Conservation (phyloP, 2,888 invertebrate species). For the Timema podura region DNA sequence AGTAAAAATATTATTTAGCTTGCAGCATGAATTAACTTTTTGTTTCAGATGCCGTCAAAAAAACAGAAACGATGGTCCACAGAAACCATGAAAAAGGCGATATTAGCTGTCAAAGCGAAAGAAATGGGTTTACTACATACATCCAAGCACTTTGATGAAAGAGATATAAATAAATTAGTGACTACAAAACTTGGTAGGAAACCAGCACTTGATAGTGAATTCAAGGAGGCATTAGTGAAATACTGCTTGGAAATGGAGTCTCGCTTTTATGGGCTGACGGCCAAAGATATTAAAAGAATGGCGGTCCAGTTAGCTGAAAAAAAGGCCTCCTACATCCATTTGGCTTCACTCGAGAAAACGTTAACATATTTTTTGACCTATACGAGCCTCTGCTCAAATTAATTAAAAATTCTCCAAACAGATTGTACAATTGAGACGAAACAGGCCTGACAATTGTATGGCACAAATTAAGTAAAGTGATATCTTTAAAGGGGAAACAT, state of each 20-base stretch:
- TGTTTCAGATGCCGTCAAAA: neutral
- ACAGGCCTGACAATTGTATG: neutral
- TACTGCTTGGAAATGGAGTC: conserved; percentile 9
- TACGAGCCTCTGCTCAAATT: conserved; percentile 13
- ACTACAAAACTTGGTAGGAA: conserved; percentile 5
- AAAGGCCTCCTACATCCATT: no score
- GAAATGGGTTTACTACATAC: conserved; percentile 8
- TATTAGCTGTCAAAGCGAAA: neutral
- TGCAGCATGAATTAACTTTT: no score
- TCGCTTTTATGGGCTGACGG: conserved; percentile 7
- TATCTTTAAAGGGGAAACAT: neutral
- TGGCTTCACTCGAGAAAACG: neutral
- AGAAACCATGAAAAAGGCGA: conserved; percentile 4
- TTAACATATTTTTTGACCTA: neutral
- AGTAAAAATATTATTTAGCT: no score
- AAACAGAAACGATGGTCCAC: neutral
- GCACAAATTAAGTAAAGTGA: neutral
- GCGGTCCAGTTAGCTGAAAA: neutral
- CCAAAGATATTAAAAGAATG: conserved; percentile 5
- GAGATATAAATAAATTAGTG: conserved; percentile 11
- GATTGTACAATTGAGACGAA: conserved; percentile 6
- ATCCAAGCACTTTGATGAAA: conserved; percentile 8
- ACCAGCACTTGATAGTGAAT: neutral
- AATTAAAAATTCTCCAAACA: neutral
- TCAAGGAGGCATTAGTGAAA: neutral